Evolutionary conservation across 2,113 vertebrate genomes (phyloP), one percentile per base, ranked within the genome.

Genomic region (Theristicus caerulescens): DNA sequence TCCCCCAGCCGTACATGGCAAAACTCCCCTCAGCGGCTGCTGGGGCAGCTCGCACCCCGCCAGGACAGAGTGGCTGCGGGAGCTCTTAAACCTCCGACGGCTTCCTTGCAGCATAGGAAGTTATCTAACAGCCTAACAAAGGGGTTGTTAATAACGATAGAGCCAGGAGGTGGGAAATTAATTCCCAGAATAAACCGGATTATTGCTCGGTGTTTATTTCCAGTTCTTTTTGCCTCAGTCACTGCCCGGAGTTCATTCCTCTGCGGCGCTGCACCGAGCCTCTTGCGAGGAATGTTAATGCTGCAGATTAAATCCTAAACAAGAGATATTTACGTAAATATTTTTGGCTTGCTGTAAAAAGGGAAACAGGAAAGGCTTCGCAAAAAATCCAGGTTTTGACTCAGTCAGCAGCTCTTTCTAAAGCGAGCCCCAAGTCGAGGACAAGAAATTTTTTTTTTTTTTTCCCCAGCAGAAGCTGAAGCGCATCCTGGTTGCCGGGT

Each of bases 211-310:
- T 81, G 71, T 93, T 87, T 86, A 76, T 92, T 96, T 91, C 82
- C 73, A n/a, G 40, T 54, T 54, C 86, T 92, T 81, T 89, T 81
- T 89, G 78, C 88, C 47, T 67, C 61, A 1, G 25, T 61, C 4
- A 1, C 82, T 72, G 31, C 73, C 49, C 0, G 3, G 67, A 83
- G 55, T 66, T 92, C 82, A 59, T 96, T 93, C 77, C 91, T 82
- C 74, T n/a, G 24, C 27, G 52, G 73, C 2, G 3, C 85, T 80
- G 74, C 34, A 34, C 90, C 58, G 19, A 88, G 49, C 58, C 82
- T 70, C 8, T 80, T 72, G 74, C 4, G 2, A 98, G 91, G 98
- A 98, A 98, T 98, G 97, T 98, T 98, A 98, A 98, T 98, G 80
- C 98, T 21, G 9, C 70, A 92, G 97, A 94, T 96, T 97, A 96